A percentile compares a stretch with the other conserved stretches of the same genome.
Evolutionary conservation across 2,797 vertebrate genomes (phyloP).

Genomic region (Notamacropus eugenii): DNA sequence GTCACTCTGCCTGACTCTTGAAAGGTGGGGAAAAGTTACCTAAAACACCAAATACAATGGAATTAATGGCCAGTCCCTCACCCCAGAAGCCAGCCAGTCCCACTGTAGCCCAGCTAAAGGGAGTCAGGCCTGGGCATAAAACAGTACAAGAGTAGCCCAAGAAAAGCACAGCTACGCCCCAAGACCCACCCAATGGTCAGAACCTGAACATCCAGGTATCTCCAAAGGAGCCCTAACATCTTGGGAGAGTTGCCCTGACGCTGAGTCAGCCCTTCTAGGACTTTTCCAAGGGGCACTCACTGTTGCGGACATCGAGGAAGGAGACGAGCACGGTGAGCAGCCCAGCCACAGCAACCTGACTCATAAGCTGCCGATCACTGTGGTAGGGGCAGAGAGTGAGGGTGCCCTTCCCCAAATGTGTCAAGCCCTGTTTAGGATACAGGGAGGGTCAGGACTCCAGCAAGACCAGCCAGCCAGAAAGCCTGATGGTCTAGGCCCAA

Average conservation of each 20-base stretch:
- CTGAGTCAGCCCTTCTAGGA: neutral
- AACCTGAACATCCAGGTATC: neutral
- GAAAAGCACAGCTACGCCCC: neutral
- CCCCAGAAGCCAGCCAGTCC: conserved; percentile 3
- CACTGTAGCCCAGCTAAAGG: neutral
- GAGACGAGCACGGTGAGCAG: conserved; percentile 96
- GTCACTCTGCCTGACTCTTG: neutral
- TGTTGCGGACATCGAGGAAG: conserved; percentile 98
- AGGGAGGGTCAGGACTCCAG: accelerated
- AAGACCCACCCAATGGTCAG: neutral
- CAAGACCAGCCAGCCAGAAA: neutral
- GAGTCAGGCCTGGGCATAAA: neutral
- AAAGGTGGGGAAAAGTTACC: neutral
- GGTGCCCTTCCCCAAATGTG: conserved; percentile 98
- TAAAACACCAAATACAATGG: neutral
- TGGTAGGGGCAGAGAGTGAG: conserved; percentile 98
- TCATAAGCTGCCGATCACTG: conserved; percentile 98
- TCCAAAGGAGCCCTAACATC: neutral
- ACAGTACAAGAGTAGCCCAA: neutral
- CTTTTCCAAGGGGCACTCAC: conserved; percentile 86
- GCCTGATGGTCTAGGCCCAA: neutral
- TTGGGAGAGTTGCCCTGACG: neutral
- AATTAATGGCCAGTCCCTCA: neutral
- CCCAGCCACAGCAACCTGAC: conserved; percentile 97
- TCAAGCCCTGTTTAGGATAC: conserved; percentile 91